Evolutionary conservation across 2,113 vertebrate species (phyloP), one percentile per base, ranked within the genome.

Genomic region (Melanotaenia duboulayi): DNA sequence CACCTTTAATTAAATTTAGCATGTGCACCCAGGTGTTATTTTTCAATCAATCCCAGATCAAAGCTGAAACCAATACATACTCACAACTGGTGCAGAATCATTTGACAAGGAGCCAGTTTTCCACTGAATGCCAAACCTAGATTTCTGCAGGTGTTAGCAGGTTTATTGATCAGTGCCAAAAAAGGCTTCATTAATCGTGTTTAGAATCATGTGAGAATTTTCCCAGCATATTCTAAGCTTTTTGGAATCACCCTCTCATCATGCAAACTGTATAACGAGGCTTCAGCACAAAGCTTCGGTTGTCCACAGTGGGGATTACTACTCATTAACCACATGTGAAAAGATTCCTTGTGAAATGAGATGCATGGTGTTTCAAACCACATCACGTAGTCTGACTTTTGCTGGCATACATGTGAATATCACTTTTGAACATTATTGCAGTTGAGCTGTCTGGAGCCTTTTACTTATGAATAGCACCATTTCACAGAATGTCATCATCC

Each of bases 401-500:
- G 32, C 76, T 58, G 54, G 69, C n/a, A 48, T 76, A 68, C 71
- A 50, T 76, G 75, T 73, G 73, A 60, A 65, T 69, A 63, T 81
- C 59, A 42, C 49, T 59, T 46, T 24, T 71, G 74, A 82, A 83
- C 69, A 68, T 79, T 46, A 85, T 51, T 51, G 76, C 65, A 71
- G 74, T 52, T 54, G 57, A 76, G 69, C 71, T 49, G 64, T 75
- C 71, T 71, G 19, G 49, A 83, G 78, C 67, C 70, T 75, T 77
- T 87, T 56, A 73, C 68, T 82, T 71, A 83, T 85, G 78, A 87
- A 83, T 75, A 67, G 77, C 57, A 78, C 50, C 56, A 77, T 91
- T 91, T 83, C 89, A 76, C 39, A 12, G 60, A 63, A 79, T 91
- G 86, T 89, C 89, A 79, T 91, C 87, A 90, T 84, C 83, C 60